Evolutionary conservation across 2,797 vertebrate genomes (phyloP).

Genomic region (Enteromius unitaeniatus): DNA sequence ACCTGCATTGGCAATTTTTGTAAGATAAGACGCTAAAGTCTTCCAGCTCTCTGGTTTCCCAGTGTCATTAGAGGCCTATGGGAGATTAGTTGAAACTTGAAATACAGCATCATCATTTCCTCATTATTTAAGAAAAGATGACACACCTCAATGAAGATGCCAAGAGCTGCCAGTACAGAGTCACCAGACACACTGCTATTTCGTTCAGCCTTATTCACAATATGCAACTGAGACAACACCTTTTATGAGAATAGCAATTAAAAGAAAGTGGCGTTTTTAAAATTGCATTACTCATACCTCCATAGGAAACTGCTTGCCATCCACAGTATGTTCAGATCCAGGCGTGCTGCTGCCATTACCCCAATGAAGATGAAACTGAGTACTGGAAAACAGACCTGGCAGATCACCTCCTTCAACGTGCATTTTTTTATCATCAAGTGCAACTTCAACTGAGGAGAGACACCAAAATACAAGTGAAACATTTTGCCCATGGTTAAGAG

Average conservation of each 20-base stretch:
- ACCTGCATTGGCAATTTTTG: slow-evolving; percentile 60
- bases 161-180: slow-evolving; percentile 73
- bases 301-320: slow-evolving; percentile 73
- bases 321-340: slow-evolving; percentile 79
- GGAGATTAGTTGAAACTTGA: not conserved
- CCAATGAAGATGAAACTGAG: slow-evolving; percentile 81
- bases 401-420: slow-evolving; percentile 67
- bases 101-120: too few relatives aligned
- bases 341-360: slow-evolving; percentile 63
- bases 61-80: slow-evolving; percentile 35
- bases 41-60: slow-evolving; percentile 65
- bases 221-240: slow-evolving; percentile 72
- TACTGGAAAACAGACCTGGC: slow-evolving; percentile 57
- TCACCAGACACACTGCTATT: slow-evolving; percentile 57
- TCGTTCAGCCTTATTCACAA: slow-evolving; percentile 70
- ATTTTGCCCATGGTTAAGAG: not conserved
- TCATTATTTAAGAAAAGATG: not conserved
- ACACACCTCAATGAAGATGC: slow-evolving; percentile 77
- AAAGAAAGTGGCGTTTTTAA: too few relatives aligned
- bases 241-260: not conserved
- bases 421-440: slow-evolving; percentile 32
- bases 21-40: slow-evolving; percentile 61
- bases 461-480: not conserved
- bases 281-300: slow-evolving; percentile 70
- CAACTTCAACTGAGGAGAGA: slow-evolving; percentile 68